Percentiles rank a stretch among this genome's conserved stretches.
phyloP scores from a whole-genome alignment of 2,797 vertebrate genomes.

The Stomatorhinus walkeri region DNA sequence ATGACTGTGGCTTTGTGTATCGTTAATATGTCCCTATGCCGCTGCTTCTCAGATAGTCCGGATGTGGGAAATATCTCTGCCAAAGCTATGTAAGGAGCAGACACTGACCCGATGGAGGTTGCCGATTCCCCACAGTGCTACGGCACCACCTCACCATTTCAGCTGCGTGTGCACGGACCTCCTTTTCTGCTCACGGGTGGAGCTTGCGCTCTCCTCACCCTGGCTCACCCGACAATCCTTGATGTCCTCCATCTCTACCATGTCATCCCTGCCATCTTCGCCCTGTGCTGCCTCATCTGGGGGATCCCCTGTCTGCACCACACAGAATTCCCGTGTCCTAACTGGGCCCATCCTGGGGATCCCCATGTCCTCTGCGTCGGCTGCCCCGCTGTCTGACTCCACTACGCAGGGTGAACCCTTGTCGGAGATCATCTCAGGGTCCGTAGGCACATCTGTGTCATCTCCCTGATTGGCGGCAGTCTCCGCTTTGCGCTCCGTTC shows the following conservation, averaged over 20 bases:
- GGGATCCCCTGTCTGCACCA: constrained; percentile 35
- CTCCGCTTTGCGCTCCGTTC: neutral
- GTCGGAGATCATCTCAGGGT: constrained; percentile 14
- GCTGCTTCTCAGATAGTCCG: neutral
- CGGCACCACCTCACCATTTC: constrained; percentile 9
- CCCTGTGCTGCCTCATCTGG: constrained; percentile 24
- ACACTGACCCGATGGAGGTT: neutral
- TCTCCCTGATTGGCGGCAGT: constrained; percentile 13
- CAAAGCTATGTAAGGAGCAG: neutral
- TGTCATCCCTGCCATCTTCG: constrained; percentile 46
- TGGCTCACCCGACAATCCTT: constrained; percentile 46
- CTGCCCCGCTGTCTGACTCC: neutral
- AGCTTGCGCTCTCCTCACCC: constrained; percentile 21
- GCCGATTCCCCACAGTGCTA: neutral
- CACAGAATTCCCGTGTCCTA: constrained; percentile 49
- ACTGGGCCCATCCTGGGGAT: constrained; percentile 39
- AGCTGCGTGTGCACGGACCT: constrained; percentile 18
- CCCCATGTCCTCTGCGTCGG: neutral
- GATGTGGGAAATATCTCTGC: neutral
- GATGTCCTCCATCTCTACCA: constrained; percentile 50
- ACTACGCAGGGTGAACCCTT: neutral
- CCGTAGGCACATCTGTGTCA: constrained; percentile 12
- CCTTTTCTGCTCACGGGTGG: constrained; percentile 23
- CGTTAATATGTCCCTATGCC: neutral
- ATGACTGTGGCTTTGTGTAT: neutral